Base-by-base conservation (phyloP, 2,113 vertebrate genomes). In the Alectura lathami region DNA sequence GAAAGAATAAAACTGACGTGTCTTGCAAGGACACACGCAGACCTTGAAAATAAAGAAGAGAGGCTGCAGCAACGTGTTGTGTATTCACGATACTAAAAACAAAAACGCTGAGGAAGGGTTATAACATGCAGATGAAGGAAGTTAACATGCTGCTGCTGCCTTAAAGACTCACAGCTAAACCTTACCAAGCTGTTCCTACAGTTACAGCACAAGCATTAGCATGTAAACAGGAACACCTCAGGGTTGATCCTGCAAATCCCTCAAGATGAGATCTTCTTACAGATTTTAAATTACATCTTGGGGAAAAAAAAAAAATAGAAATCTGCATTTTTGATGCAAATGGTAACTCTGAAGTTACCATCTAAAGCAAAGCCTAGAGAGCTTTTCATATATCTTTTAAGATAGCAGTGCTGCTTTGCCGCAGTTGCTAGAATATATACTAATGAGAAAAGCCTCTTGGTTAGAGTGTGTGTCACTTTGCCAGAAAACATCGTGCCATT, bases 381-480 rank as follows among this genome's bases (percentile, higher is more conserved):
- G 62, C 42, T 91, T 92, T 95, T 81, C 32, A 74, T 69, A n/a
- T 22, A 45, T 42, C 80, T 89, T 83, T 17, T 69, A 84, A 74
- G 94, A 67, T 72, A 80, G 16, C 22, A 95, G 48, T 74, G 69
- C 81, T 86, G 88, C 75, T 88, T 91, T 77, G 80, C 53, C 81
- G 59, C 81, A 90, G 85, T 48, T 94, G 68, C 67, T 90, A 96
- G 82, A 94, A 96, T 67, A 96, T 43, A 26, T 15, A 48, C 20
- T 75, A 79, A 91, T 80, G 82, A 56, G 56, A 75, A 86, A 73
- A 89, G 88, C 47, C 47, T 94, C 93, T 32, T 32, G 11, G 18
- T 50, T 73, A 53, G 8, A 36, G 72, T 54, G 23, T 32, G 20
- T 32, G 27, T 42, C 11, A 29, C 80, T 90, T 91, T 59, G 38